These are phyloP conservation scores for Agapornis canus DNA, from an alignment of 2,797 vertebrate genomes.

Conservation along the genomic window DNA sequence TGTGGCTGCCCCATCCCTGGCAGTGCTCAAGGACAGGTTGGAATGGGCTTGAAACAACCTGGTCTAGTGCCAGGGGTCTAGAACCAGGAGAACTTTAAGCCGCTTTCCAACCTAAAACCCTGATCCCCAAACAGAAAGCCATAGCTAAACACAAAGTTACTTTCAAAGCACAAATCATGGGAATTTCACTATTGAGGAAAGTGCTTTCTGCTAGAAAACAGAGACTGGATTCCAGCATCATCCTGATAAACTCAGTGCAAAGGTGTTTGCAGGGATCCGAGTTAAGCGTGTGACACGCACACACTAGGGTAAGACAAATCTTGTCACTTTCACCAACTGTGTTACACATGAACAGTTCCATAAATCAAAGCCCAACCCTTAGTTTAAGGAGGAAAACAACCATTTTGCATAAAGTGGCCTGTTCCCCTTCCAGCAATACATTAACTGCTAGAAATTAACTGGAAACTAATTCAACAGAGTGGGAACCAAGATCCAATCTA, in stretches of 20 bases:
- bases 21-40: not conserved
- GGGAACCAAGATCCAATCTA: not conserved
- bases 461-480: not conserved
- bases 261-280: not conserved
- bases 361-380: not conserved
- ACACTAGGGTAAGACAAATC: not conserved
- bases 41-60: not conserved
- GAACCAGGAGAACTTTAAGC: not conserved
- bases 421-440: not conserved
- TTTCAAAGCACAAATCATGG: not conserved
- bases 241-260: not conserved
- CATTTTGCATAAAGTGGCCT: not conserved
- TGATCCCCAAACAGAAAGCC: not conserved
- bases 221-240: not conserved
- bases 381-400: not conserved
- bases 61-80: not conserved
- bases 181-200: not conserved
- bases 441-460: not conserved
- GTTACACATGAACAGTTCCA: accelerated
- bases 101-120: not conserved
- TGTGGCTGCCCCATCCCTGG: not conserved
- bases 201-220: not conserved
- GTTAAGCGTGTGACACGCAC: not conserved
- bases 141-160: not conserved
- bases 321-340: not conserved